Conservation (phyloP, 37 sponge, comb jelly and placozoan genomes). For the Spongia lamella region DNA sequence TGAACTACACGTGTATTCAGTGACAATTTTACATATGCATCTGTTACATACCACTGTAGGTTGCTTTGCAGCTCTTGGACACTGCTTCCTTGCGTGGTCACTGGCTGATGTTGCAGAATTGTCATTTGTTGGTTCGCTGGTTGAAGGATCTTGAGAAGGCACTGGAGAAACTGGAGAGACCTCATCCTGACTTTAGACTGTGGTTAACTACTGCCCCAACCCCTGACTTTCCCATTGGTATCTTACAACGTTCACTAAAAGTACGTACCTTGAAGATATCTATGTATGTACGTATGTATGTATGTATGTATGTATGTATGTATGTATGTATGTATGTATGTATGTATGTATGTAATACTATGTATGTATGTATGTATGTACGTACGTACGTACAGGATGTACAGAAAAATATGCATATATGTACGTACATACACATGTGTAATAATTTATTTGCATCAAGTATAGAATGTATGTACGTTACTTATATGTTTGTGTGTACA, state of each 20-base stretch:
- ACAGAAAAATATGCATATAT: neutral
- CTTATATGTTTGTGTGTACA: too few relatives aligned
- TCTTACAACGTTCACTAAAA: too few relatives aligned
- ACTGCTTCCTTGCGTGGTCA: slow-evolving; percentile 93
- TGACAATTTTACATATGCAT: too few relatives aligned
- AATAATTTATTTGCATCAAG: too few relatives aligned
- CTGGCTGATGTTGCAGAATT: slow-evolving; percentile 99
- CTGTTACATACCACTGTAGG: too few relatives aligned
- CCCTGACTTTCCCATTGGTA: slow-evolving; percentile 96
- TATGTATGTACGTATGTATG: too few relatives aligned
- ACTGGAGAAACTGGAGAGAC: slow-evolving; percentile 86
- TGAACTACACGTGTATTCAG: too few relatives aligned
- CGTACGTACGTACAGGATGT: neutral
- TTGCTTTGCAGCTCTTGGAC: slow-evolving; percentile 93
- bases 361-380: slow-evolving; percentile 20
- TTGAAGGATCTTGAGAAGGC: slow-evolving; percentile 95
- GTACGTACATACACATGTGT: too few relatives aligned
- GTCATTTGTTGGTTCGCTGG: slow-evolving; percentile 95
- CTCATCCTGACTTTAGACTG: slow-evolving; percentile 98
- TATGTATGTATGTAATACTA: slow-evolving; percentile 10
- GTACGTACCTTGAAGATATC: too few relatives aligned
- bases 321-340: slow-evolving; percentile 21
- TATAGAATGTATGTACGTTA: too few relatives aligned
- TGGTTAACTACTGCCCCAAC: slow-evolving; percentile 99
- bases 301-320: too few relatives aligned